Percentiles rank a stretch among this genome's conserved stretches.
Evolutionary conservation across 2,888 invertebrate genomes (phyloP).

Genomic region (Pyralis farinalis): DNA sequence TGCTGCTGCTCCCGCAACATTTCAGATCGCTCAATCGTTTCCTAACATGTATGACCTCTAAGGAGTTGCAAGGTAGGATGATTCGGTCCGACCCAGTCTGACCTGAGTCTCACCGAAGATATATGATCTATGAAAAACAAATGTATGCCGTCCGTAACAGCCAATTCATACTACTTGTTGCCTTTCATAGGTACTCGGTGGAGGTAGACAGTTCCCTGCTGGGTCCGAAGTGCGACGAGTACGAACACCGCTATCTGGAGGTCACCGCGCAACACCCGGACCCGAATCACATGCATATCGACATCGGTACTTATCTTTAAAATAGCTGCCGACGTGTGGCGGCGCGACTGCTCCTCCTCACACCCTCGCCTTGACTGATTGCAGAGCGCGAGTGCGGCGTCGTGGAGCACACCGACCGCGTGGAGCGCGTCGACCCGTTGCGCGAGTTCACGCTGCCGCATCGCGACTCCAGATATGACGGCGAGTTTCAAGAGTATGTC

Average conservation of each 20-base stretch:
- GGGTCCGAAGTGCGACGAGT: conserved; percentile 51
- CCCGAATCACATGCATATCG: conserved; percentile 34
- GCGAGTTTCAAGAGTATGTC: conserved; percentile 29
- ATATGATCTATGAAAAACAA: too few relatives aligned
- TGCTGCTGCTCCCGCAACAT: too few relatives aligned
- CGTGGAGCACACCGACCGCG: conserved; percentile 27
- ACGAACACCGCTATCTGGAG: conserved; percentile 52
- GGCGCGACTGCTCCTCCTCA: too few relatives aligned
- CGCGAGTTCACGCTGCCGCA: conserved; percentile 51
- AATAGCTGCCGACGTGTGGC: neutral
- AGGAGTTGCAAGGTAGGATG: too few relatives aligned
- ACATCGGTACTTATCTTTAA: conserved; percentile 33
- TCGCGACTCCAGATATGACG: conserved; percentile 46
- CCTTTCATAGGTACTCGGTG: conserved; percentile 50
- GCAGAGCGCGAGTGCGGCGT: conserved; percentile 48
- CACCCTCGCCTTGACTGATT: too few relatives aligned
- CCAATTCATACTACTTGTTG: too few relatives aligned
- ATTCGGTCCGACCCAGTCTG: too few relatives aligned
- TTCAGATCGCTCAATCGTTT: too few relatives aligned
- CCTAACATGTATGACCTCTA: too few relatives aligned
- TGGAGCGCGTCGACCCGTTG: conserved; percentile 53
- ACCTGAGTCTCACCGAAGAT: too few relatives aligned
- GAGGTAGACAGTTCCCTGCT: conserved; percentile 60
- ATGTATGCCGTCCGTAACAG: too few relatives aligned
- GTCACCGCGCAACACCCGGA: conserved; percentile 29